Conservation (phyloP, 2,113 vertebrate species). For the Caranx melampygus region DNA sequence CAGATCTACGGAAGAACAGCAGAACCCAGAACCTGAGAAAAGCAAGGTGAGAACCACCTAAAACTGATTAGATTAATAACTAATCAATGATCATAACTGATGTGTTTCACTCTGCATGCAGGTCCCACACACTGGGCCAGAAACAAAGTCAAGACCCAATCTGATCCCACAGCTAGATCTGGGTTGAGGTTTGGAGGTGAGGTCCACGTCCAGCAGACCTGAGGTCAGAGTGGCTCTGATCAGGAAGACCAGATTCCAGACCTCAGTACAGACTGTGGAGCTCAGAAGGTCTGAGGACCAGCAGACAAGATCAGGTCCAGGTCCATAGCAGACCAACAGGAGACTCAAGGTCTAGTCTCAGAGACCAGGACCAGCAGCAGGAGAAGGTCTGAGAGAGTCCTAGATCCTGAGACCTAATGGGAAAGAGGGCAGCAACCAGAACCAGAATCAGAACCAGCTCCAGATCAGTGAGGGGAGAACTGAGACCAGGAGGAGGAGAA, state of each 20-base stretch:
- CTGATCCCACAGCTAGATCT: neutral
- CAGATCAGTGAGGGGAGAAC: neutral
- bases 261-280: neutral
- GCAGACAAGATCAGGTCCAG: neutral
- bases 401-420: neutral
- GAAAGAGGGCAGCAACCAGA: neutral
- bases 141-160: neutral
- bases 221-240: constrained; percentile 42
- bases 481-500: constrained; percentile 36
- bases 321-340: neutral
- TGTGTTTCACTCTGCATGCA: neutral
- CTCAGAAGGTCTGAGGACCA: neutral
- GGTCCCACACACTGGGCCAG: constrained; percentile 2
- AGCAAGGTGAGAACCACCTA: constrained; percentile 17
- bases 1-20: neutral
- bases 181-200: neutral
- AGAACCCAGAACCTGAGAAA: neutral
- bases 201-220: constrained; percentile 23
- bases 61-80: neutral
- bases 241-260: constrained; percentile 30
- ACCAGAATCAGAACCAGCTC: neutral
- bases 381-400: neutral
- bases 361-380: neutral
- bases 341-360: neutral
- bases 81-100: neutral